Evolutionary conservation across 2,888 invertebrate species (phyloP), one percentile per base, ranked within the genome.

Genomic region (Eupithecia tripunctaria): DNA sequence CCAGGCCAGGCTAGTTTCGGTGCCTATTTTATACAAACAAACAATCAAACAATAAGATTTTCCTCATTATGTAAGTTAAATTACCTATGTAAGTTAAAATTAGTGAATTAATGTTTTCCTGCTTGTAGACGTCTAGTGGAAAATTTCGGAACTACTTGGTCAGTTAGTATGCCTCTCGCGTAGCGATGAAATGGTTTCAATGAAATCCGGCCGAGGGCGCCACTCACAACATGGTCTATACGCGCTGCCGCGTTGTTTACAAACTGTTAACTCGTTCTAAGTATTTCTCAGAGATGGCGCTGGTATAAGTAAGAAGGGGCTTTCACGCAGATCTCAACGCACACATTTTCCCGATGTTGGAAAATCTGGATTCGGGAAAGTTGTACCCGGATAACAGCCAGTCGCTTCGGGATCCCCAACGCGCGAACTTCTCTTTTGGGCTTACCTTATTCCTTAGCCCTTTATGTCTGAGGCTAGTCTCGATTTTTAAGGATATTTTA

Each of bases 371-470:
- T 86, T 88, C 84, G 87, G 89, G 89, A 87, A 91, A 91, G 91
- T 85, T 86, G 84, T 86, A 88, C 90, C 91, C 87, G 89, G 91
- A 88, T 86, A 84, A 84, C 78, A 85, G 86, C 91, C 92, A 94
- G 94, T 94, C 89, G 91, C 85, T 87, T 88, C 88, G 89, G 89
- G 88, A 87, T 89, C 80, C 84, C 87, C 90, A 84, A 76, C 82
- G 89, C 80, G 91, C 81, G 85, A 86, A 88, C 89, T 90, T 83
- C 88, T 81, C 77, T 71, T 67, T 64, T 67, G 71, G 63, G 70
- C 63, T 64, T 66, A 43, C 36, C 67, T 69, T 64, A 67, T 59
- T 41, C 71, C 76, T 71, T 71, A 70, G 59, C 76, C 80, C 71
- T 76, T 68, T 70, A 62, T 68, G 18, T 36, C 15, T 60, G n/a